Evolutionary conservation across 2,888 invertebrate genomes (phyloP), one percentile per base, ranked within the genome.

Genomic region (Invenusta paracnida): DNA sequence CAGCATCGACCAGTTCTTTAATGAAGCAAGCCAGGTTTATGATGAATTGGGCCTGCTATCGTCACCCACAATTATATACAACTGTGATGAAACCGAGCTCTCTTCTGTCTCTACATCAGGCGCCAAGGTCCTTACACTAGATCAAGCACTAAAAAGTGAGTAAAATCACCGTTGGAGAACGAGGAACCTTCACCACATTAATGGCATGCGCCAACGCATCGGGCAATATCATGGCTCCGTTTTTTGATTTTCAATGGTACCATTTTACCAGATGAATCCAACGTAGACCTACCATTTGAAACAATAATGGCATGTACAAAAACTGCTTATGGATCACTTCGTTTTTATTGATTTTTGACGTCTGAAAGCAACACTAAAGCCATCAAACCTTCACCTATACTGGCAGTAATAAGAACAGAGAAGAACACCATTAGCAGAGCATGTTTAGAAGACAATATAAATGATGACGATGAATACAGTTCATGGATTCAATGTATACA

Each of bases 131-230:
- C 73, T 23, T 73, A 73, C 73, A 73, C n/a, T n/a, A 73, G 73
- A 73, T 73, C 73, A 73, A 23, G 73, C 23, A 73, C 73, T 73
- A 73, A 23, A 73, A 73, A 73, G 73, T 73, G 17, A 73, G 23
- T 73, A 73, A 73, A 73, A 73, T 73, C 73, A 73, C 73, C 5
- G 73, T 73, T n/a, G 73, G 73, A 73, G 73, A 73, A 5, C 5
- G 73, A 73, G 27, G 17, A 73, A 73, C 73, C 73, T 23, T 73
- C 73, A 23, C 23, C 23, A 73, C 73, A 73, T 73, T 73, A 73
- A 73, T 73, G 11, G 73, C 23, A 25, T 73, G 73, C 73, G 73
- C 73, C 73, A 73, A 73, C 27, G 27, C 73, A 73, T 73, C 17
- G 27, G 73, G 73, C 23, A 25, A 73, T 73, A 73, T 73, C 73